Evolutionary conservation across 2,113 vertebrate species (phyloP).

Genomic region (Odontesthes bonariensis): DNA sequence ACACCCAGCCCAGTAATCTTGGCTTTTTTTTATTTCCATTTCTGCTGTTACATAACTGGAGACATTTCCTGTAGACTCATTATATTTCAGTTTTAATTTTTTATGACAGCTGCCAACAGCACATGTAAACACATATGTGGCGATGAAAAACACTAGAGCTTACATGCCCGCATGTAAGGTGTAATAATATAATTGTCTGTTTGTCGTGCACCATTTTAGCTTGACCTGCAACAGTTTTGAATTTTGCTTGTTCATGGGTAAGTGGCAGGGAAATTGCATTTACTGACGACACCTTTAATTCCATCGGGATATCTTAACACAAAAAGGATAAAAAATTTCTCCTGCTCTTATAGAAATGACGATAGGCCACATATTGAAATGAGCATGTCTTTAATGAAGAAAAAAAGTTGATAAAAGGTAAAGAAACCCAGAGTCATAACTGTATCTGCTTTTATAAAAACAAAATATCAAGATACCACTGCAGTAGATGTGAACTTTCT

Average conservation of each 20-base stretch:
- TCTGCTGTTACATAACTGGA: slow-evolving; percentile 47
- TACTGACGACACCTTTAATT: neutral
- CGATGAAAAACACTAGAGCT: neutral
- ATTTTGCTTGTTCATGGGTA: neutral
- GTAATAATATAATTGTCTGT: neutral
- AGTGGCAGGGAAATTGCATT: neutral
- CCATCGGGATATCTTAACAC: too few species aligned
- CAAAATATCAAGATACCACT: neutral
- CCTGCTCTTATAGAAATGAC: too few species aligned
- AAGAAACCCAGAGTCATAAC: too few species aligned
- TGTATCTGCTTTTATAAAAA: neutral
- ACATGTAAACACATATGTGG: neutral
- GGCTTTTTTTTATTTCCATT: slow-evolving; percentile 34
- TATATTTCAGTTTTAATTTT: slow-evolving; percentile 42
- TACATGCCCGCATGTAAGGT: too few species aligned
- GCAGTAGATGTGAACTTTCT: neutral
- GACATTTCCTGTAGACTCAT: slow-evolving; percentile 40
- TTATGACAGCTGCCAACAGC: slow-evolving; percentile 21
- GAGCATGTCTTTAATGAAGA: too few species aligned
- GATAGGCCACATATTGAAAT: too few species aligned
- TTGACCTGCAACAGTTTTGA: neutral
- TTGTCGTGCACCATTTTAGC: neutral
- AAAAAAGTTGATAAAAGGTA: too few species aligned
- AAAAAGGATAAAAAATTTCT: neutral
- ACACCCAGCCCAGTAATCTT: slow-evolving; percentile 40